Evolutionary conservation across 2,113 vertebrate species (phyloP).

Genomic region (Catagonus wagneri): DNA sequence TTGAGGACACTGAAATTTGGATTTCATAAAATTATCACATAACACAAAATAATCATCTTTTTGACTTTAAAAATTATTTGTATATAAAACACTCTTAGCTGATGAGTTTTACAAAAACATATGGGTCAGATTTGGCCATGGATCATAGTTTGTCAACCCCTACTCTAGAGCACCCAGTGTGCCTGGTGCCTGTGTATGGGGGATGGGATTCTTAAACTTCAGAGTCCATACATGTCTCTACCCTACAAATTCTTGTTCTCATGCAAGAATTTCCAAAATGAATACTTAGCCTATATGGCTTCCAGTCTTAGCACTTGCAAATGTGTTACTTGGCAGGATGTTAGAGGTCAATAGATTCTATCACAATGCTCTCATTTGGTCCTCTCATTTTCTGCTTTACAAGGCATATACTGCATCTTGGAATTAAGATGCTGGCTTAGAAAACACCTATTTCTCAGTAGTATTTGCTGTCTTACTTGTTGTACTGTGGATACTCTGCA

Average conservation of each 20-base stretch:
- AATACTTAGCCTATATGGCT: background rate
- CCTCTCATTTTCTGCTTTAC: background rate
- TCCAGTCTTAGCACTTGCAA: background rate
- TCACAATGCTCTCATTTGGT: background rate
- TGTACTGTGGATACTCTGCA: no score
- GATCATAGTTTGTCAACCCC: background rate
- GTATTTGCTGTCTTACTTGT: background rate
- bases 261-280: background rate
- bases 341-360: background rate
- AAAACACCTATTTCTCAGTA: background rate
- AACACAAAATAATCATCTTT: background rate
- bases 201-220: background rate
- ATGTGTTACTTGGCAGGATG: background rate
- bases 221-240: background rate
- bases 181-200: accelerated
- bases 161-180: background rate
- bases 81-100: background rate
- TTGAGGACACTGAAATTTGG: background rate
- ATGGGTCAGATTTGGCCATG: background rate
- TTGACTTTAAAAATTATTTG: background rate
- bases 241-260: background rate
- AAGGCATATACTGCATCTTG: background rate
- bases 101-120: background rate
- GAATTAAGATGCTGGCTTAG: background rate
- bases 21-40: background rate